A percentile compares a stretch with the other conserved stretches of the same genome.
phyloP scores from a whole-genome alignment of 1,140 invertebrate genomes.

The Maniola jurtina region DNA sequence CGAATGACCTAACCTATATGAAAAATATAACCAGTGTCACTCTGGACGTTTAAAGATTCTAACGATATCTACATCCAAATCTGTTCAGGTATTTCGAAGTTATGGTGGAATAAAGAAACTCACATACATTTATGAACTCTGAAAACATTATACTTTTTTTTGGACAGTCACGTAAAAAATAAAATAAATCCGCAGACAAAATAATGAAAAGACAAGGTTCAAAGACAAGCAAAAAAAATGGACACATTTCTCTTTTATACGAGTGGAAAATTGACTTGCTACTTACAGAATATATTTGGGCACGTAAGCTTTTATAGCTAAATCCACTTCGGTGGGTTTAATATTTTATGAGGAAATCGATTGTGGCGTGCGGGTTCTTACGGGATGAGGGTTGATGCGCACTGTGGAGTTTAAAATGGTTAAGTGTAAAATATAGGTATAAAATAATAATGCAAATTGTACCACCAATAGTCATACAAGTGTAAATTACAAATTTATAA shows the following conservation, averaged over 20 bases:
- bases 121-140: too few species aligned
- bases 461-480: too few species aligned
- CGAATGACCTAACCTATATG: too few species aligned
- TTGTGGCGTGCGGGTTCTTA: not conserved
- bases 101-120: too few species aligned
- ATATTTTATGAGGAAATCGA: constrained; percentile 3
- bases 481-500: too few species aligned
- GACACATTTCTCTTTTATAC: not conserved
- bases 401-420: not conserved
- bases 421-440: too few species aligned
- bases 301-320: constrained; percentile 4
- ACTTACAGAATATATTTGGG: not conserved
- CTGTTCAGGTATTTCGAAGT: too few species aligned
- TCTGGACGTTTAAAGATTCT: too few species aligned
- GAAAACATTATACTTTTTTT: too few species aligned
- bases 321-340: constrained; percentile 1
- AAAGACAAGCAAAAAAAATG: not conserved
- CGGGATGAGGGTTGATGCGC: not conserved
- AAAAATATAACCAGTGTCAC: too few species aligned
- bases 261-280: not conserved
- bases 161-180: not conserved
- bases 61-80: too few species aligned
- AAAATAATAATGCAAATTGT: too few species aligned
- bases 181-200: not conserved
- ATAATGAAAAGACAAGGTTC: not conserved